These are phyloP conservation scores for Cyphomyrus plagiostoma DNA, from an alignment of 2,113 vertebrate genomes.

Conservation along the genomic window DNA sequence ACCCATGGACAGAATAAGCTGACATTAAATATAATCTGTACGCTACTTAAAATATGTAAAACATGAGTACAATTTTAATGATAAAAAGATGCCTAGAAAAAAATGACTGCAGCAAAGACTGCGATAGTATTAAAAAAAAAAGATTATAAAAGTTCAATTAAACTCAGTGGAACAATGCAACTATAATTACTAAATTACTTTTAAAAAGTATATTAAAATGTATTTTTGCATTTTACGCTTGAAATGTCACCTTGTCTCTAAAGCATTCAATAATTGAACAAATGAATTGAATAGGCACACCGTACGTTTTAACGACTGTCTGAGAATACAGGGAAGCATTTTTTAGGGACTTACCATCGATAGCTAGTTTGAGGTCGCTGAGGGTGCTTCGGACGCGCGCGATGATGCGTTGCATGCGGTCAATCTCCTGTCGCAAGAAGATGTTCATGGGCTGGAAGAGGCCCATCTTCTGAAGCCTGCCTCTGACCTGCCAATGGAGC, in stretches of 20 bases:
- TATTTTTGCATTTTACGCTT: background rate
- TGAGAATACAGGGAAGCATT: background rate
- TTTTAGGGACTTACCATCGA: slow-evolving; percentile 56
- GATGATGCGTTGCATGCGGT: slow-evolving; percentile 71
- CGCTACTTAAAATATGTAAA: background rate
- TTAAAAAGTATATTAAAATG: background rate
- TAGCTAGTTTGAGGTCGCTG: slow-evolving; percentile 69
- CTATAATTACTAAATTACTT: background rate
- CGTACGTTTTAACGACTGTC: background rate
- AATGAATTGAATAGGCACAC: background rate
- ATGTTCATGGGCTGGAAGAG: slow-evolving; percentile 70
- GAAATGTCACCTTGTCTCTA: background rate
- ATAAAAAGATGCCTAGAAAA: background rate
- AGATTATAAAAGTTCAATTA: background rate
- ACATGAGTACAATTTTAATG: background rate
- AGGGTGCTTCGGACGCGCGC: slow-evolving; percentile 62
- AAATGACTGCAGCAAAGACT: background rate
- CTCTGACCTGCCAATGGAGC: slow-evolving; percentile 57
- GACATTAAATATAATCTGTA: background rate
- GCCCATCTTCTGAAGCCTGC: slow-evolving; percentile 69
- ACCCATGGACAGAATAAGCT: background rate
- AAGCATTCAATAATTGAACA: background rate
- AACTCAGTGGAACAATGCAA: background rate
- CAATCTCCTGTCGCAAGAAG: slow-evolving; percentile 73
- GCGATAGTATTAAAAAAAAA: background rate